phyloP scores from a whole-genome alignment of 2,888 invertebrate species.

The Eupithecia pulchellata region DNA sequence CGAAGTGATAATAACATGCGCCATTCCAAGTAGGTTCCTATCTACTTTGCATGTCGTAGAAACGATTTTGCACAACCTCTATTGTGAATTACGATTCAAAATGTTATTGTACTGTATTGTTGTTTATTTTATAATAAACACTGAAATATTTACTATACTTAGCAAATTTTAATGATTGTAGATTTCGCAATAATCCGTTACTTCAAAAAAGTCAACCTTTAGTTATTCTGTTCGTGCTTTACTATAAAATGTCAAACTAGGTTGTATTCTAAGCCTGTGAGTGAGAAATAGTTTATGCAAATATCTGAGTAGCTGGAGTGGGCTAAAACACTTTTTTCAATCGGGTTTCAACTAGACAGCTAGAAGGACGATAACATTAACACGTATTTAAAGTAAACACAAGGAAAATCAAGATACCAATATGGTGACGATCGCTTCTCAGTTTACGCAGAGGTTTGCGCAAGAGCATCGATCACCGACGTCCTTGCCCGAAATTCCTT shows the following conservation, averaged over 20 bases:
- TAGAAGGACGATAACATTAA: constrained; percentile 67
- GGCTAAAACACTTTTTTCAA: constrained; percentile 31
- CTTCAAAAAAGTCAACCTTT: not conserved
- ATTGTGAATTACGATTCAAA: constrained; percentile 22
- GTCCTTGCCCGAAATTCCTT: constrained; percentile 81
- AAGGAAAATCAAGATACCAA: constrained; percentile 69
- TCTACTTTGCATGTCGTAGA: constrained; percentile 26
- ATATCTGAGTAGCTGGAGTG: constrained; percentile 11
- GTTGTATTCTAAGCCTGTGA: constrained; percentile 26
- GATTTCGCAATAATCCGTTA: not conserved
- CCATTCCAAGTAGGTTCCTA: constrained; percentile 24
- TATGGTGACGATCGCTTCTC: constrained; percentile 55
- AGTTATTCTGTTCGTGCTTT: constrained; percentile 21
- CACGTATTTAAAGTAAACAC: constrained; percentile 68
- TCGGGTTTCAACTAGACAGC: constrained; percentile 37
- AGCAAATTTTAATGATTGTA: not conserved
- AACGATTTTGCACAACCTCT: constrained; percentile 5
- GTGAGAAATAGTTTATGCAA: constrained; percentile 27
- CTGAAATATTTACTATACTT: not conserved
- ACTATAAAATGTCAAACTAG: constrained; percentile 22
- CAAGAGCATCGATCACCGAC: constrained; percentile 72
- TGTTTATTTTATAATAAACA: not conserved
- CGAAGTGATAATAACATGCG: constrained; percentile 59
- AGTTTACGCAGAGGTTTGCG: constrained; percentile 60
- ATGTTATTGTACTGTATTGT: not conserved